Evolutionary conservation across 2,888 invertebrate genomes (phyloP), one percentile per base, ranked within the genome.

Genomic region (Endotricha flammealis): DNA sequence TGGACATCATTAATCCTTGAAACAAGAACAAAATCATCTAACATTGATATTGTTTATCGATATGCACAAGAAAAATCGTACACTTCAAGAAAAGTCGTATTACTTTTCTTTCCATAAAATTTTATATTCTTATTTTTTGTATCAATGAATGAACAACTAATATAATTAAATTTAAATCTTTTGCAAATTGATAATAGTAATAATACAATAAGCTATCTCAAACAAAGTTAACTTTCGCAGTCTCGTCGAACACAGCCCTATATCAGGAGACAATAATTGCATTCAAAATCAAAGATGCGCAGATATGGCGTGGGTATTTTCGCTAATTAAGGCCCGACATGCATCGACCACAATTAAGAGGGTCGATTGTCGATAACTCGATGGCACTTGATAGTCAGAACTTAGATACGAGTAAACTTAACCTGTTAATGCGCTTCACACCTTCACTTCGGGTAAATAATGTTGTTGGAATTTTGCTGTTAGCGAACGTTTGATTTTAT

Each of bases 311-410:
- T 51, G 72, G 61, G 74, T 73, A 82, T 82, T 79, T 81, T 80
- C 81, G 76, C 81, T 86, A 85, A 86, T 86, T 85, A 86, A 86
- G 66, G 64, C 58, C 64, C 63, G 59, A 85, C 85, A 82, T 80
- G 82, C 79, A 58, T 77, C 54, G 50, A 54, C 67, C 62, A 82
- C 82, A 85, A 83, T 85, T 81, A 85, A 81, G 77, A 71, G 66
- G 69, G 68, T 57, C 64, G 83, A 85, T 86, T 63, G 61, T 63
- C 67, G 85, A 86, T 85, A 83, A 81, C 67, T 48, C 55, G 64
- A 62, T 65, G 64, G 63, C 53, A 64, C 61, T 68, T 68, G 78
- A 80, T 72, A 69, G 67, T 64, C 67, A 58, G 59, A 49, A 57
- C 50, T 59, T 38, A 42, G 82, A 82, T 81, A 66, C 53, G 44